Evolutionary conservation across 1,140 invertebrate genomes (phyloP).

Genomic region (Temnothorax longispinosus): DNA sequence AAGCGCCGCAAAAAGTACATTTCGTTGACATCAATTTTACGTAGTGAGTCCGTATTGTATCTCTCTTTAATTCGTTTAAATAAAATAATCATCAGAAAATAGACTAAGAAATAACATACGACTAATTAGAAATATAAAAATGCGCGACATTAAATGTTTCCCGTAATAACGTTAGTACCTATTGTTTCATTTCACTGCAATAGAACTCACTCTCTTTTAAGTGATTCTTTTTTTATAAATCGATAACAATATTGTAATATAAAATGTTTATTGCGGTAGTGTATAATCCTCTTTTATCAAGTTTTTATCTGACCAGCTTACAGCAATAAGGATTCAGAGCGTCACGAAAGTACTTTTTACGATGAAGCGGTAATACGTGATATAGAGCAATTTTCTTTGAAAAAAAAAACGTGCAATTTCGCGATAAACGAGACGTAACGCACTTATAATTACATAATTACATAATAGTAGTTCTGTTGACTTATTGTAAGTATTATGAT

Average conservation of each 20-base stretch:
- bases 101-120: background rate
- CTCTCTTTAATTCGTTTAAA: background rate
- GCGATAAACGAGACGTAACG: constrained; percentile 67
- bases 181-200: constrained; percentile 8
- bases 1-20: constrained; percentile 53
- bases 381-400: constrained; percentile 38
- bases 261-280: background rate
- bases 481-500: constrained; percentile 71
- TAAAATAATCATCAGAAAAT: background rate
- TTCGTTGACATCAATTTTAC: background rate
- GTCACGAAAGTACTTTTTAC: constrained; percentile 62
- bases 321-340: constrained; percentile 27
- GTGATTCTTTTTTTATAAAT: background rate
- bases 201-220: background rate
- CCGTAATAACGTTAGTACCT: background rate
- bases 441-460: constrained; percentile 65
- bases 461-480: constrained; percentile 61
- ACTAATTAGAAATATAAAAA: background rate
- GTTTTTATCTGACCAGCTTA: constrained; percentile 23
- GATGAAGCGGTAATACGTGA: constrained; percentile 30
- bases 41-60: background rate
- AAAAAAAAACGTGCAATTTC: constrained; percentile 67
- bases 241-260: background rate
- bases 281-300: background rate
- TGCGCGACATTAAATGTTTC: background rate